Conservation (phyloP, 2,113 vertebrate genomes). For the Cariama cristata region DNA sequence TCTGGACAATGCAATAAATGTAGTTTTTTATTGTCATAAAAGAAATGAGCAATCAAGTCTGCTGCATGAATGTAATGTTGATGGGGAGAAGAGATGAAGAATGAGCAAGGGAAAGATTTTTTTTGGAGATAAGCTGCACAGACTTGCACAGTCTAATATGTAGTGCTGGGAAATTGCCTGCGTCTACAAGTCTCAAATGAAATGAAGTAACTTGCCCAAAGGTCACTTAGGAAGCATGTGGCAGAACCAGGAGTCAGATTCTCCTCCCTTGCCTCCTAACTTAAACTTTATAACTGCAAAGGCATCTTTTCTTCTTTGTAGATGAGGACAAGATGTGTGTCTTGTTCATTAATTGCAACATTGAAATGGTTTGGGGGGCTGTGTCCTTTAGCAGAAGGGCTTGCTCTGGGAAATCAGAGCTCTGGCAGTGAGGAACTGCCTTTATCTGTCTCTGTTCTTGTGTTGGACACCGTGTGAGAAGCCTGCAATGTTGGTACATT, state of each 20-base stretch:
- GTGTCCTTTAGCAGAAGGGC: not conserved
- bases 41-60: not conserved
- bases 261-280: not conserved
- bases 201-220: not conserved
- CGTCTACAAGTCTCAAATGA: not conserved
- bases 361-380: not conserved
- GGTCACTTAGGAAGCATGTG: not conserved
- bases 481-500: accelerated
- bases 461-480: not conserved
- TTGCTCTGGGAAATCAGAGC: not conserved
- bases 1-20: not conserved
- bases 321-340: not conserved
- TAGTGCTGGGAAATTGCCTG: not conserved
- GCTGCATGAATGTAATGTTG: not conserved
- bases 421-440: not conserved
- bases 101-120: not conserved
- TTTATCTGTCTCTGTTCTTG: not conserved
- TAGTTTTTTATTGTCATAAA: not conserved
- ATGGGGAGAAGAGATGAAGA: not conserved
- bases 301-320: not conserved
- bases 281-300: not conserved
- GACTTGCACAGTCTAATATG: not conserved
- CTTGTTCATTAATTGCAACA: not conserved
- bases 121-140: not conserved
- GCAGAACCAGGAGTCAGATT: not conserved